Evolutionary conservation across 2,888 invertebrate genomes (phyloP).

Genomic region (Hanleya hanleyi): DNA sequence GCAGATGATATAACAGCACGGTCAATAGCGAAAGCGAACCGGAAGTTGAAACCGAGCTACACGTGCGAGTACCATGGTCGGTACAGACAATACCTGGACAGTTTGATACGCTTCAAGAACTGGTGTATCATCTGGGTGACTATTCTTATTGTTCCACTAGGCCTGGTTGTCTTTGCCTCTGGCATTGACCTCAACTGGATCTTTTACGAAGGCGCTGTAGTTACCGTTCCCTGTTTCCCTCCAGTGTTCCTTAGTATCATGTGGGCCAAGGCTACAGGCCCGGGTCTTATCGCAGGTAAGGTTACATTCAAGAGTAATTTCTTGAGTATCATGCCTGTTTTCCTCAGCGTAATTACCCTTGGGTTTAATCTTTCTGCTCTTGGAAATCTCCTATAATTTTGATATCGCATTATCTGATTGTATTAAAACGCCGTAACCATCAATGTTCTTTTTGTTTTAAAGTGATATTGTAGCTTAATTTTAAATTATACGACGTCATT

Average conservation of each 20-base stretch:
- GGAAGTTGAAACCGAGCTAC: neutral
- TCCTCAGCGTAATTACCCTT: neutral
- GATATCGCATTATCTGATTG: too few species aligned
- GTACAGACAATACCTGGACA: conserved; percentile 63
- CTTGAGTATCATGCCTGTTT: too few species aligned
- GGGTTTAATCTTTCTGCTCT: too few species aligned
- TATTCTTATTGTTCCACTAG: conserved; percentile 65
- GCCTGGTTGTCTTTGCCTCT: conserved; percentile 62
- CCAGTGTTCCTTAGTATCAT: conserved; percentile 66
- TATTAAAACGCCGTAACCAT: too few species aligned
- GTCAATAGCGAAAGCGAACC: neutral
- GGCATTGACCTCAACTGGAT: conserved; percentile 71
- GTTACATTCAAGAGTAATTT: too few species aligned
- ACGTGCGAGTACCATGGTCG: conserved; percentile 62
- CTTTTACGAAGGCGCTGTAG: conserved; percentile 69
- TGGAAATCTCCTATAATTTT: too few species aligned
- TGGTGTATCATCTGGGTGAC: conserved; percentile 70
- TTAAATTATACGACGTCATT: too few species aligned
- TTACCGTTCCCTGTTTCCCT: conserved; percentile 68
- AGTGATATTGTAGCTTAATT: too few species aligned
- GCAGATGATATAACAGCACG: conserved; percentile 47
- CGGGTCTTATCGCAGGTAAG: conserved; percentile 60
- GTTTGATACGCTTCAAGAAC: conserved; percentile 60
- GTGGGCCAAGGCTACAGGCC: conserved; percentile 66
- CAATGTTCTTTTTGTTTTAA: too few species aligned